These are phyloP conservation scores for Pterocles burchelli DNA, from an alignment of 2,113 vertebrate genomes.

Conservation along the genomic window DNA sequence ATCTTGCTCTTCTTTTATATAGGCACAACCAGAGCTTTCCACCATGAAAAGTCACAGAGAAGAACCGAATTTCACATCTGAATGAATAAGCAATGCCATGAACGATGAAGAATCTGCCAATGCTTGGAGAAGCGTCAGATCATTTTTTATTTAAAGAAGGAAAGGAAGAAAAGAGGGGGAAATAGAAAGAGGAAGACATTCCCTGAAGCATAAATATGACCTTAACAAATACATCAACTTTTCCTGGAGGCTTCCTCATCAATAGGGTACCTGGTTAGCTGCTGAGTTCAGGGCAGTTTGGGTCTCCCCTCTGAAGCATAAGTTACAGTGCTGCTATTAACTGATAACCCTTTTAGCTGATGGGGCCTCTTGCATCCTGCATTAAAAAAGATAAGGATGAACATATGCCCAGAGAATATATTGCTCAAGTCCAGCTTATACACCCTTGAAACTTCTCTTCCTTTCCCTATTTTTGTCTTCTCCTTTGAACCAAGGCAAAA, in stretches of 20 bases:
- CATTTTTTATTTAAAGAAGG: background rate
- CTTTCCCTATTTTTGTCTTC: background rate
- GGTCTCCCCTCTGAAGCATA: background rate
- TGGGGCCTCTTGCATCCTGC: background rate
- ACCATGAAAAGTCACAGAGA: background rate
- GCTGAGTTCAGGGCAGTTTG: background rate
- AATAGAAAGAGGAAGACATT: background rate
- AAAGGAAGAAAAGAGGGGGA: background rate
- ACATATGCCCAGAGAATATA: background rate
- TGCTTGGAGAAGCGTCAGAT: background rate
- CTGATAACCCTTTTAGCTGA: background rate
- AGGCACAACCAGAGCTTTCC: background rate
- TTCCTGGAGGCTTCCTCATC: background rate
- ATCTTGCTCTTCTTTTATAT: background rate
- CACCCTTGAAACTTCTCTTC: background rate
- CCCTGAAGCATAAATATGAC: background rate
- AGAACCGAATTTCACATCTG: background rate
- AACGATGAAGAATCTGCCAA: rapidly evolving
- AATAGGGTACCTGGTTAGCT: background rate
- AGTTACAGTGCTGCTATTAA: background rate
- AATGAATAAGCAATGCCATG: background rate
- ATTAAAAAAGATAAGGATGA: background rate
- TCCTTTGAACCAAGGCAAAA: background rate
- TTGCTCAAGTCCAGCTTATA: background rate
- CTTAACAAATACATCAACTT: background rate